These are phyloP conservation scores for Ariopsis seemanni DNA, from an alignment of 2,113 vertebrate species.

Conservation along the genomic window DNA sequence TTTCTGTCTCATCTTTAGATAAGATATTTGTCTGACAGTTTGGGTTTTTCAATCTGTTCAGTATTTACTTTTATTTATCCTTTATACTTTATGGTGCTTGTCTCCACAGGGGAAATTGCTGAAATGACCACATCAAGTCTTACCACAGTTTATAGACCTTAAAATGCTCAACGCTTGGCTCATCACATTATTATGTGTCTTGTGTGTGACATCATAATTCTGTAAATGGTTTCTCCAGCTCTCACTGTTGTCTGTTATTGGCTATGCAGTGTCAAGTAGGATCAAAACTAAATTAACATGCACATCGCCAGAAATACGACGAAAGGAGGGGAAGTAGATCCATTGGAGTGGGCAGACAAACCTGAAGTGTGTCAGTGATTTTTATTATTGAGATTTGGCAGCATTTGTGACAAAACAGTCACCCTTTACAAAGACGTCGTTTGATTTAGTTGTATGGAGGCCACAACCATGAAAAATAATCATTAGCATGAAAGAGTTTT, in stretches of 20 bases:
- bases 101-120: not conserved
- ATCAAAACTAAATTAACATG: conserved; percentile 31
- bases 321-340: not conserved
- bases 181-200: conserved; percentile 8
- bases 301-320: conserved; percentile 2
- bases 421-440: not conserved
- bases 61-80: not conserved
- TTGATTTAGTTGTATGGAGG: conserved; percentile 1
- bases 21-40: not conserved
- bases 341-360: not conserved
- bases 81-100: not conserved
- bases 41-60: not conserved
- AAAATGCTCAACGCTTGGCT: conserved; percentile 11
- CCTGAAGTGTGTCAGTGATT: not conserved
- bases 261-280: not conserved
- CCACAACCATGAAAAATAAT: conserved; percentile 6
- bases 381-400: not conserved
- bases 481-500: not conserved
- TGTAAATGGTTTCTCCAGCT: conserved; percentile 18
- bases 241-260: conserved; percentile 5
- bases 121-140: conserved; percentile 26
- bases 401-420: conserved; percentile 1
- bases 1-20: not conserved
- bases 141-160: conserved; percentile 26
- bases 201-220: conserved; percentile 10